These are phyloP conservation scores for Ochotona curzoniae DNA, from an alignment of 2,113 vertebrate species.

Conservation along the genomic window DNA sequence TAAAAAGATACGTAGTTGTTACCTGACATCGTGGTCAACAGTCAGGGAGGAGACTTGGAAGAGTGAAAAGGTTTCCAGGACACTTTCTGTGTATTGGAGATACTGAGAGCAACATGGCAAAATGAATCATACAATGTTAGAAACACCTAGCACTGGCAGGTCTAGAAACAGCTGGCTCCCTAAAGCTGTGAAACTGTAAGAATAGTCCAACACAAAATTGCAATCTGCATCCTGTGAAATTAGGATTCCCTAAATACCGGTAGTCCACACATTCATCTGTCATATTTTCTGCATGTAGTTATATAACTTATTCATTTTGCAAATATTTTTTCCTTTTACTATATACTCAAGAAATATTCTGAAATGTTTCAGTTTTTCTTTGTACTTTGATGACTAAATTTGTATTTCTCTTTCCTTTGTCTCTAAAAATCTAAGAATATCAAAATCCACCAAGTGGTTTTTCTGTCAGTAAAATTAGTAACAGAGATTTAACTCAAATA, in stretches of 20 bases:
- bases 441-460: not conserved
- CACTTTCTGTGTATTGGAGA: not conserved
- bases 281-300: conserved; percentile 3
- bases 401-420: not conserved
- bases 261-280: not conserved
- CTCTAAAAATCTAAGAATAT: conserved; percentile 22
- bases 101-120: not conserved
- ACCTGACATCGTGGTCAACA: not conserved
- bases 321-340: conserved; percentile 18
- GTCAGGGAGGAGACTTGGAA: not conserved
- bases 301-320: not conserved
- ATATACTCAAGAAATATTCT: not conserved
- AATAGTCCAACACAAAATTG: not conserved
- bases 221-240: not conserved
- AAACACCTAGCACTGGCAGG: not conserved
- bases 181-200: not conserved
- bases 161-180: not conserved
- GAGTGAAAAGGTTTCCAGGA: not conserved
- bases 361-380: not conserved
- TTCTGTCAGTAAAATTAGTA: not conserved
- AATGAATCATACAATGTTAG: not conserved
- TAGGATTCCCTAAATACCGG: not conserved
- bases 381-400: conserved; percentile 46
- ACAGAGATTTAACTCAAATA: not conserved
- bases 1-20: not conserved